Evolutionary conservation across 2,888 invertebrate species (phyloP), one percentile per base, ranked within the genome.

Genomic region (Tanytarsus gracilentus): DNA sequence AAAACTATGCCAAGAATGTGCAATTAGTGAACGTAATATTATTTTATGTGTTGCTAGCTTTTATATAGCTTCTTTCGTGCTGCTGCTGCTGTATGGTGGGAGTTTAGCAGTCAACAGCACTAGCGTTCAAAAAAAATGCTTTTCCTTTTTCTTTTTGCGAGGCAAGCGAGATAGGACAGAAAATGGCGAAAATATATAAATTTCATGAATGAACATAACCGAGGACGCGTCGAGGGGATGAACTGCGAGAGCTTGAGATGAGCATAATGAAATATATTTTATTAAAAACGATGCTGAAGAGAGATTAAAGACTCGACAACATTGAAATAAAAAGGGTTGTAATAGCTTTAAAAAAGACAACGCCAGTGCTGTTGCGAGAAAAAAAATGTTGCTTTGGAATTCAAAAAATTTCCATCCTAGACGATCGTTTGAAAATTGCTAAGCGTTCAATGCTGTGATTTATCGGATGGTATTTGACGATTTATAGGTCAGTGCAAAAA

Each of bases 1-100:
- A 84, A 86, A 89, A 89, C 88, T 89, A 89, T 89, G 88, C 87
- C 86, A 89, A 88, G 89, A 90, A 89, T 90, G 88, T 87, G 88
- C 88, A 89, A 90, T 91, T 89, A 89, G 88, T 88, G 88, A 85
- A 60, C 60, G 82, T 83, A 82, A 80, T 60, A 60, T 59, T 59
- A 59, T 59, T 59, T 59, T 59, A 59, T 59, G 58, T 59, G 59
- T 60, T 48, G 49, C 36, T 60, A 50, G 60, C 50, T 58, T 39
- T 48, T 48, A 58, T 58, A 58, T 58, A 48, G 44, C 58, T 48
- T 29, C 58, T 48, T 48, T 48, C 48, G 40, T 27, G 58, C 27
- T 58, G 51, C n/a, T 51, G 49, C 25, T 25, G 51, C n/a, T 29
- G 16, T 48, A 18, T 14, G 9, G 30, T 29, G 51, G 6, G 51